These are phyloP conservation scores for Aratinga solstitialis DNA, from an alignment of 2,797 vertebrate genomes.

Conservation along the genomic window DNA sequence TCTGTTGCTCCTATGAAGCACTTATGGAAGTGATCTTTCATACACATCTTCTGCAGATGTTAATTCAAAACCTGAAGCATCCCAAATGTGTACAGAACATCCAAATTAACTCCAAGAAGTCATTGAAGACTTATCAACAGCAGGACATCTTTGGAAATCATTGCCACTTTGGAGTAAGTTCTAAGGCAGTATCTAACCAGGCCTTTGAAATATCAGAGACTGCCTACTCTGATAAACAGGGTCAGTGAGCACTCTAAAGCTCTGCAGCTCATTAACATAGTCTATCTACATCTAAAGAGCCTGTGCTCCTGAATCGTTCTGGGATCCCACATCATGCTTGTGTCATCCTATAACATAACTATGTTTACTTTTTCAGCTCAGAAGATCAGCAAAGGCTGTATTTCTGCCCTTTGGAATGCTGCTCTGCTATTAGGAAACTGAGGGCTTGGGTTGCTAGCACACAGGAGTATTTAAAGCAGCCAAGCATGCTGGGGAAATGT, in stretches of 20 bases:
- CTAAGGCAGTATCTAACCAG: constrained; percentile 11
- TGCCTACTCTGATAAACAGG: not conserved
- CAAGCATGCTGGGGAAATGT: accelerated
- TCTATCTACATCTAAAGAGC: not conserved
- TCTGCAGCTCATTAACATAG: not conserved
- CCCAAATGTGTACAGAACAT: constrained; percentile 41
- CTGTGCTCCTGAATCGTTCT: not conserved
- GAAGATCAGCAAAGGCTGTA: not conserved
- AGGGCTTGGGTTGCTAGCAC: not conserved
- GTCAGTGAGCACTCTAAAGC: not conserved
- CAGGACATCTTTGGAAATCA: constrained; percentile 16
- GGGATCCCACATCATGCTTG: not conserved
- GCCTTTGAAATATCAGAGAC: not conserved
- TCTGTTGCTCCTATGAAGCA: constrained; percentile 65
- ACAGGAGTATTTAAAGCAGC: not conserved
- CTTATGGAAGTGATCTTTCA: constrained; percentile 61
- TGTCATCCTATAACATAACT: not conserved
- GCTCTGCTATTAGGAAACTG: not conserved
- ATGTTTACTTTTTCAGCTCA: not conserved
- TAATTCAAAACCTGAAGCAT: constrained; percentile 65
- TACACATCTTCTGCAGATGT: constrained; percentile 47
- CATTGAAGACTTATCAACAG: constrained; percentile 42
- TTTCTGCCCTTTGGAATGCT: not conserved
- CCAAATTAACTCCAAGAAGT: constrained; percentile 53
- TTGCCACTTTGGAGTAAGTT: not conserved